phyloP scores from a whole-genome alignment of 2,113 vertebrate species.

The Varanus komodoensis region DNA sequence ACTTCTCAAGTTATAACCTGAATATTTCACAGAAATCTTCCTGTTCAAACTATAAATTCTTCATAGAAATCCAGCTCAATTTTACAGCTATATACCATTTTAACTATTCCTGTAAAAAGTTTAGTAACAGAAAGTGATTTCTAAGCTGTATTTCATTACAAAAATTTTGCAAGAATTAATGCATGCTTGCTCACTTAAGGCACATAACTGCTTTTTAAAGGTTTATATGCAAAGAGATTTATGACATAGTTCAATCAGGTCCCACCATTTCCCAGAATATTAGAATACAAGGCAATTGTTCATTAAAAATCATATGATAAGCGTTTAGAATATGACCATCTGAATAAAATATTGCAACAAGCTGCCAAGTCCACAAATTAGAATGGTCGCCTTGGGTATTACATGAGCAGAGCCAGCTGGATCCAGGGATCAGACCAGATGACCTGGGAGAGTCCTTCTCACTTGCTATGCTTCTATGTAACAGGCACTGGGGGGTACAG shows the following conservation, averaged over 20 bases:
- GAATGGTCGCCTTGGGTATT: no score
- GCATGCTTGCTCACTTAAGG: not conserved
- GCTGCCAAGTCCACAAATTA: not conserved
- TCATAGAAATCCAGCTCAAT: not conserved
- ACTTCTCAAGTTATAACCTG: not conserved
- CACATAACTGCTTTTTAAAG: not conserved
- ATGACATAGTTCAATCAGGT: not conserved
- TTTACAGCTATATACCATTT: not conserved
- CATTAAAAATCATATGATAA: not conserved
- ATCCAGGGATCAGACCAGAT: no score
- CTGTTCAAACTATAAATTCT: not conserved
- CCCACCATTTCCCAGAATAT: not conserved
- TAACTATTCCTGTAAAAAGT: not conserved
- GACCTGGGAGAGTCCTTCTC: no score
- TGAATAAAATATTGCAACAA: no score
- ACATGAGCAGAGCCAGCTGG: no score
- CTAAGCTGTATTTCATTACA: no score
- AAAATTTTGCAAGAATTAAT: not conserved
- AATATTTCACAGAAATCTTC: not conserved
- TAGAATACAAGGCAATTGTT: not conserved
- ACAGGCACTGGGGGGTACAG: no score
- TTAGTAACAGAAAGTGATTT: not conserved
- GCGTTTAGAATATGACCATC: not conserved
- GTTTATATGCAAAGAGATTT: no score
- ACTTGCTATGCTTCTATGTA: no score